Conservation (phyloP, 2,797 vertebrate genomes). For the Pteropus rufus region DNA sequence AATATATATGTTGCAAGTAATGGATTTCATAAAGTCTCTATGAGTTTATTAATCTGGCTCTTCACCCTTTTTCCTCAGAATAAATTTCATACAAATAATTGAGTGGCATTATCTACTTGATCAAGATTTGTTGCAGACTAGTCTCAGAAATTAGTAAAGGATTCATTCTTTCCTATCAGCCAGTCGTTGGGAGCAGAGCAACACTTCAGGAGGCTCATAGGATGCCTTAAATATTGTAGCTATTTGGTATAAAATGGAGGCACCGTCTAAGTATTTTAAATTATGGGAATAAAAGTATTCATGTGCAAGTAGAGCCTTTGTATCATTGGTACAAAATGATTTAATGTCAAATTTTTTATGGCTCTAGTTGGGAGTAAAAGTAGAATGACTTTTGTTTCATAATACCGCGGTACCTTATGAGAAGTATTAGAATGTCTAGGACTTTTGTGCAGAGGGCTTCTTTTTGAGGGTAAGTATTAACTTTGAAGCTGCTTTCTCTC, state of each 20-base stretch:
- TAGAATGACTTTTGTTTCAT: neutral
- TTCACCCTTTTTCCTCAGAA: neutral
- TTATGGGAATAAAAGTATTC: neutral
- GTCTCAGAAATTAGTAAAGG: neutral
- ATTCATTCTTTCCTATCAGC: neutral
- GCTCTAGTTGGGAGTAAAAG: neutral
- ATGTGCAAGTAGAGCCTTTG: neutral
- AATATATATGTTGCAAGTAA: neutral
- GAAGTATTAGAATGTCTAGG: neutral
- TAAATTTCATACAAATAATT: neutral
- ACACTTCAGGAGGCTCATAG: neutral
- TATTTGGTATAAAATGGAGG: neutral
- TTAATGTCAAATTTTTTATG: neutral
- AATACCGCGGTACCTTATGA: neutral
- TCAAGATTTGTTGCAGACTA: neutral
- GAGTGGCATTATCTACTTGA: neutral
- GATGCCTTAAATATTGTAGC: neutral
- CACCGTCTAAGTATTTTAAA: neutral
- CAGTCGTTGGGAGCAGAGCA: neutral
- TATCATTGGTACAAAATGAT: neutral
- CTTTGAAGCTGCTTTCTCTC: neutral
- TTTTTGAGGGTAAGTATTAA: neutral
- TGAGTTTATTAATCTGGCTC: neutral
- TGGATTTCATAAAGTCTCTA: neutral
- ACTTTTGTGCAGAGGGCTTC: neutral